These are phyloP conservation scores for Athene cunicularia DNA, from an alignment of 2,113 vertebrate genomes.

Conservation along the genomic window DNA sequence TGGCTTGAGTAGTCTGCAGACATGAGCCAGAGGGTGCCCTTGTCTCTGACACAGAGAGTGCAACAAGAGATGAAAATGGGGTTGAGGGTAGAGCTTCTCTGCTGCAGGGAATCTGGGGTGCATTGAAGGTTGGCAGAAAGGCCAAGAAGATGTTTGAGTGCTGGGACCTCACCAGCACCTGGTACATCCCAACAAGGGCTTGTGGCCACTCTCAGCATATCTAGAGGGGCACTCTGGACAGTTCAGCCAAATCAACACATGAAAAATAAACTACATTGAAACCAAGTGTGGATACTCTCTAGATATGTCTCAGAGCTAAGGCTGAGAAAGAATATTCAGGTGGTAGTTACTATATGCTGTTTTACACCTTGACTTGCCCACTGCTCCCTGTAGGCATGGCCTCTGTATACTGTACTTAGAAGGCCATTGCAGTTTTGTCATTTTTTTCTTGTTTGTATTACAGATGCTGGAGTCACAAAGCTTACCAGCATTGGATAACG, in stretches of 20 bases:
- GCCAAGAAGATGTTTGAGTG: neutral
- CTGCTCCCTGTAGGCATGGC: neutral
- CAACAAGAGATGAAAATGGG: neutral
- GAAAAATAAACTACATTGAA: neutral
- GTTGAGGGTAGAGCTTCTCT: neutral
- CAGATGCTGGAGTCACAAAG: neutral
- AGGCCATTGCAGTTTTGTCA: neutral
- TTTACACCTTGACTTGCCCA: neutral
- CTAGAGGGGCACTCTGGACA: neutral
- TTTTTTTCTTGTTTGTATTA: neutral
- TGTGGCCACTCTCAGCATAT: neutral
- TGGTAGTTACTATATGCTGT: neutral
- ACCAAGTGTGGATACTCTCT: neutral
- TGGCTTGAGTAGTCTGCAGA: neutral
- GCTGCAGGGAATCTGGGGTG: neutral
- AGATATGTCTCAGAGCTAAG: neutral
- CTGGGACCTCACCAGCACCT: neutral
- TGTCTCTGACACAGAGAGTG: neutral
- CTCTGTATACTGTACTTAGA: neutral
- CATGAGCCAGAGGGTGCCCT: neutral
- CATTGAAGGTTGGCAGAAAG: neutral
- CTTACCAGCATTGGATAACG: neutral
- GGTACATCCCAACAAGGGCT: neutral
- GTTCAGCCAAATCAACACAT: neutral
- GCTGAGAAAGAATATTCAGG: neutral